Evolutionary conservation across 2,797 vertebrate species (phyloP), one percentile per base, ranked within the genome.

Genomic region (Sebastes diploproa): DNA sequence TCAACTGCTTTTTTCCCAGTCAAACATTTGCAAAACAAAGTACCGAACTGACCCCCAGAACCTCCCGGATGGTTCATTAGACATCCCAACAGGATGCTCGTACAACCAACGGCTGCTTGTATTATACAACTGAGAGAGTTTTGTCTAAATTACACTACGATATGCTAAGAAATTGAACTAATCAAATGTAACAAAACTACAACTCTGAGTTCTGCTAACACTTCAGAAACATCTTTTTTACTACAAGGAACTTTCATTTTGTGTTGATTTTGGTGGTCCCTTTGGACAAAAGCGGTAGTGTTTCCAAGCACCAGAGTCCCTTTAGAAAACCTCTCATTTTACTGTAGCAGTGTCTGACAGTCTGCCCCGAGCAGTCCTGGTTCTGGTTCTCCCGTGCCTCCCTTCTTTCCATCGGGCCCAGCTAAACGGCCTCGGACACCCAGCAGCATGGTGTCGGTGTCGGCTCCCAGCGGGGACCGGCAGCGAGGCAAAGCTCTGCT

Each of bases 1-100:
- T 72, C 72, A 72, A 58, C 82, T 85, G 78, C 75, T 85, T 66
- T 78, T 76, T 88, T 92, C 80, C 83, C 78, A 61, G 83, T 79
- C 82, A 74, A 77, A 87, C 71, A 72, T 55, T 79, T 75, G 25
- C 74, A 75, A 80, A 90, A 82, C 80, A 84, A 77, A 42, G 65
- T 9, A 52, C 30, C 46, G 54, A 72, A 66, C 42, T 75, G 65
- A 87, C 72, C 74, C 25, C 18, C n/a, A 54, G 78, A 71, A n/a
- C 32, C 73, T 42, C 29, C 63, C 36, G 66, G 20, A 59, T 38
- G 58, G 4, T 67, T 50, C 46, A 20, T 50, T 3, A 12, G 3
- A 62, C 30, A 55, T 66, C 54, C 42, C 11, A 3, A 16, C 34
- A 68, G 22, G 8, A 62, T 20, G 38, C 10, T 25, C 58, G 36